Conservation (phyloP, 2,113 vertebrate genomes). For the Chlamydotis undulata region DNA sequence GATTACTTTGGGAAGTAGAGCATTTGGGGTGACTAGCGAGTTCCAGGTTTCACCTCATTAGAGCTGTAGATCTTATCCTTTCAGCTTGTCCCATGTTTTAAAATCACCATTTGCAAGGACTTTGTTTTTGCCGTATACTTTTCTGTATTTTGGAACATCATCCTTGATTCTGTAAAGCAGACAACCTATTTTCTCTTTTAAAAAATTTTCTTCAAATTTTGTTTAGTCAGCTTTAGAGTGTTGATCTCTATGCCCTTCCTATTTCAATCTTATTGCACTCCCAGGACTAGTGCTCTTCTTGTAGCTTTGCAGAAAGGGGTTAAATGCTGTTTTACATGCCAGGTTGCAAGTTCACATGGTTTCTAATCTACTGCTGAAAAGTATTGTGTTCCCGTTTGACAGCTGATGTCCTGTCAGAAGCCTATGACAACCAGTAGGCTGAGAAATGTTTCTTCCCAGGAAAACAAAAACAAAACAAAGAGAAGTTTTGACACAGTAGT, state of each 20-base stretch:
- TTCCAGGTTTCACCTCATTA: background rate
- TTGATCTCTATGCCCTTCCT: background rate
- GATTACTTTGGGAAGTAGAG: background rate
- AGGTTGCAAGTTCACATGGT: background rate
- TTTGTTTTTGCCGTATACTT: background rate
- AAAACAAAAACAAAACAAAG: background rate
- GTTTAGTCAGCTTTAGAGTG: background rate
- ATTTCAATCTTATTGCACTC: background rate
- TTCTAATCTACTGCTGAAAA: background rate
- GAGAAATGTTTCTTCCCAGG: background rate
- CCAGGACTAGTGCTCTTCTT: background rate
- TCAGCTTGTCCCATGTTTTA: background rate
- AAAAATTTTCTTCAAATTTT: background rate
- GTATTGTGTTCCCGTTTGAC: background rate
- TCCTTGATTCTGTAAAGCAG: background rate
- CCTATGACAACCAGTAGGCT: background rate
- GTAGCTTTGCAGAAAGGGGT: background rate
- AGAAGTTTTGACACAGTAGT: background rate
- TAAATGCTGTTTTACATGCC: background rate
- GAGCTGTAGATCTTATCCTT: background rate
- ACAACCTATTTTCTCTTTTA: background rate
- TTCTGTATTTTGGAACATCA: background rate
- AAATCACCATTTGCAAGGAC: background rate
- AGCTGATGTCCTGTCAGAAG: background rate
- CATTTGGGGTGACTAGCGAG: background rate